Base-by-base conservation (phyloP, 35 echinoderm and acorn worm species). In the Hemicentrotus pulcherrimus region DNA sequence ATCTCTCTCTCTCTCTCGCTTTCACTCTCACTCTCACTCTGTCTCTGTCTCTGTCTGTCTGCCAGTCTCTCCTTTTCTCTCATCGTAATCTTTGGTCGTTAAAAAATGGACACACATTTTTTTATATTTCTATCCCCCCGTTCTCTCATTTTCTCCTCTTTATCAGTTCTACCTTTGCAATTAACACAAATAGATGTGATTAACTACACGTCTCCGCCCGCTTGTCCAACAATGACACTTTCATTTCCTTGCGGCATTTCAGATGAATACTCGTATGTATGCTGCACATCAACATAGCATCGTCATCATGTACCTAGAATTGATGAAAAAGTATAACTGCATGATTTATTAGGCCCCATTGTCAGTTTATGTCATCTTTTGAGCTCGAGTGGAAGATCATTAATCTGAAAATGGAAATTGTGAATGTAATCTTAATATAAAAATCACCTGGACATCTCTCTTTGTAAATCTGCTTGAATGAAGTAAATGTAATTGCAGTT, bases 161-260 rank as follows among this genome's bases (percentile, higher is more conserved):
- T 0, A 87, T 35, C 11, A 31, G n/a, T 28, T 47, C 88, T 33
- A 16, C 24, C 19, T 90, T 31, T 31, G 91, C 91, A 93, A 93
- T 93, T 55, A 93, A 93, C 91, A 31, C 4, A 8, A 5, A 41
- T 41, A 16, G 91, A 93, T 31, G 47, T 93, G 91, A 93, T 93
- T 93, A 93, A 93, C 16, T 6, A 93, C 91, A 47, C 4, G 48
- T 93, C 91, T 58, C 32, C 8, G 46, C 16, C 0, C 15, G n/a
- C 22, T 47, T 46, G 31, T 4, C 46, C 46, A 13, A 31, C 3
- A 58, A 14, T 58, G 91, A 93, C 48, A 55, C 30, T 31, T 13
- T 94, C 46, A 86, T 94, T 94, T 45, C 94, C 94, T 94, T 14
- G 35, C 31, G 46, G 45, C 78, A 90, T 90, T 90, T 90, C n/a